Conservation (phyloP, 35 echinoderm and acorn worm species). For the Acanthaster planci region DNA sequence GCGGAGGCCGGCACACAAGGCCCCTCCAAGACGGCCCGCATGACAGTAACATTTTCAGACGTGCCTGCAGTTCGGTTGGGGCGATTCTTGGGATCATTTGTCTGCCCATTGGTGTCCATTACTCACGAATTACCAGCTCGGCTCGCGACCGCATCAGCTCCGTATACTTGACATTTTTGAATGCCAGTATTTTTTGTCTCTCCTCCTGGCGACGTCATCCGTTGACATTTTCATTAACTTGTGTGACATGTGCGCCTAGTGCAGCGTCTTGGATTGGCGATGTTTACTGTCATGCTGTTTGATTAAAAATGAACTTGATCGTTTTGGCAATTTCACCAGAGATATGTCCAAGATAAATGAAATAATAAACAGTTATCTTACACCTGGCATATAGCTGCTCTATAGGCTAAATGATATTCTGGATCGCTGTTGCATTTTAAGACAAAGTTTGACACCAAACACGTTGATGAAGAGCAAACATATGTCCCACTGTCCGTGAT, state of each 20-base stretch:
- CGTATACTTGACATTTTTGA: neutral
- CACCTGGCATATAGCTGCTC: no score
- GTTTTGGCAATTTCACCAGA: neutral
- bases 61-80: neutral
- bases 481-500: no score
- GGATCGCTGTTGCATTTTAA: no score
- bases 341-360: neutral
- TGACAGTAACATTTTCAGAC: conserved; percentile 27
- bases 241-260: neutral
- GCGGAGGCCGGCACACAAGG: neutral
- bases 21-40: neutral
- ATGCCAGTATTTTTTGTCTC: neutral
- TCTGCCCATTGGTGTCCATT: conserved; percentile 2
- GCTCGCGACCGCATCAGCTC: conserved; percentile 1
- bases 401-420: no score
- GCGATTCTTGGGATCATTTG: conserved; percentile 3
- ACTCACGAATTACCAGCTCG: neutral
- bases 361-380: neutral
- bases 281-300: neutral
- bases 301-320: neutral
- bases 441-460: no score
- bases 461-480: no score
- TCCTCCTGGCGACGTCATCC: neutral
- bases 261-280: neutral
- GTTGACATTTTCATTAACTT: conserved; percentile 21